Evolutionary conservation across 2,888 invertebrate species (phyloP), one percentile per base, ranked within the genome.

Genomic region (Synanthedon formicaeformis): DNA sequence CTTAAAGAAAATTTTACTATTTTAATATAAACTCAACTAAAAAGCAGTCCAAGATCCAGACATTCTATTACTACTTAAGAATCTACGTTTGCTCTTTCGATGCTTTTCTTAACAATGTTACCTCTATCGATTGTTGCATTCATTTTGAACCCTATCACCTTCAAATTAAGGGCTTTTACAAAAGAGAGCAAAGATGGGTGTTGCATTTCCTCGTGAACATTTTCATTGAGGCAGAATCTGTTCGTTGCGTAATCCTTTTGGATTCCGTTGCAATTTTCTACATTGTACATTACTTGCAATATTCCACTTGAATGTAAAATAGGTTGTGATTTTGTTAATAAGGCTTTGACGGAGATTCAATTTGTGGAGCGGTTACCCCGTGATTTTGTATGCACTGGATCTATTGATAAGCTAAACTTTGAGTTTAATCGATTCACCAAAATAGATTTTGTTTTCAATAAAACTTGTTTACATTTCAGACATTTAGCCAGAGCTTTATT

Each of bases 21-120:
- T 45, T 45, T 45, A 45, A 13, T 45, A 45, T 45, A 45, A 45
- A 45, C 14, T 45, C n/a, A 12, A 45, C 45, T 45, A n/a, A 45
- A 45, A 45, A 45, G 45, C n/a, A 13, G 14, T 14, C 45, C 8
- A 13, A 14, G 45, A 45, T 14, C 45, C 45, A 41, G 51, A 51
- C 40, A 18, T 40, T 18, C 41, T 50, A 51, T 40, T 13, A 51
- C 41, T 40, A 12, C 51, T 51, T 51, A 51, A 51, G 40, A 51
- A 51, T 40, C 18, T 51, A 40, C 41, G 51, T 51, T 51, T 51
- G 51, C 51, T 51, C 16, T 41, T 51, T 51, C 40, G 5, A 51
- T 41, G 51, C 40, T 40, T 40, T 14, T 18, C 16, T 40, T 51
- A 34, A 12, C 50, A 27, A 45, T 13, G 13, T 45, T 45, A 45